Base-by-base conservation (phyloP, 2,113 vertebrate species). In the Dicentrarchus labrax region DNA sequence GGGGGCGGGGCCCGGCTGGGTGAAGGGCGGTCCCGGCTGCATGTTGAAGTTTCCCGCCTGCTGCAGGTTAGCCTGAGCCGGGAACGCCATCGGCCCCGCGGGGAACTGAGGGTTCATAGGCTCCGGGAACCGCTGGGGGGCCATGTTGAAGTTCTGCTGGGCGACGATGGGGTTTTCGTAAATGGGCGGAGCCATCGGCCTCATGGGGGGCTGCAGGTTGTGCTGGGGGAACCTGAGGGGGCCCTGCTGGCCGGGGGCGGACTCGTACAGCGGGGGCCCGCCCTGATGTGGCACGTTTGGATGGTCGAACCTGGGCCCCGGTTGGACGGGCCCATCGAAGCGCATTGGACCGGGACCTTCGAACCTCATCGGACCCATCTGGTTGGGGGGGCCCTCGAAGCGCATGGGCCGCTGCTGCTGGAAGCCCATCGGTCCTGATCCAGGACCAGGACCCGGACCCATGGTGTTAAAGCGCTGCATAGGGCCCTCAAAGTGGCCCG, bases 291-390 rank as follows among this genome's bases (percentile, higher is more conserved):
- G 41, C 3, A 48, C 22, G 3, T 53, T 64, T 15, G 79, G 94
- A 57, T 95, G 91, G 74, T 99, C 97, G 85, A 97, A 98, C 82
- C 97, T 36, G 47, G 95, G 94, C 54, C 96, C 96, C 4, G 94
- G 93, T 88, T 97, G 97, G 50, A 93, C 92, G 15, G 93, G 95
- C 4, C 95, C 95, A 1, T 98, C 98, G 72, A 97, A 98, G 59
- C 95, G 94, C 19, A 89, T 83, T 0, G 83, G 79, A 1, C 93
- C 93, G 7, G 96, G 95, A 0, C 80, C 91, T 0, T 95, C 95
- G 8, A 94, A 94, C 95, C 96, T 89, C 86, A 96, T 94, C 36
- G 95, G 94, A 1, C 92, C 90, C 73, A 93, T 87, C 8, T 89
- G 91, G 78, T 94, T 94, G 1, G 93, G 92, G 41, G 93, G 80